A percentile compares a stretch with the other conserved stretches of the same genome.
phyloP scores from a whole-genome alignment of 2,797 vertebrate genomes.

The Ceryle rudis region DNA sequence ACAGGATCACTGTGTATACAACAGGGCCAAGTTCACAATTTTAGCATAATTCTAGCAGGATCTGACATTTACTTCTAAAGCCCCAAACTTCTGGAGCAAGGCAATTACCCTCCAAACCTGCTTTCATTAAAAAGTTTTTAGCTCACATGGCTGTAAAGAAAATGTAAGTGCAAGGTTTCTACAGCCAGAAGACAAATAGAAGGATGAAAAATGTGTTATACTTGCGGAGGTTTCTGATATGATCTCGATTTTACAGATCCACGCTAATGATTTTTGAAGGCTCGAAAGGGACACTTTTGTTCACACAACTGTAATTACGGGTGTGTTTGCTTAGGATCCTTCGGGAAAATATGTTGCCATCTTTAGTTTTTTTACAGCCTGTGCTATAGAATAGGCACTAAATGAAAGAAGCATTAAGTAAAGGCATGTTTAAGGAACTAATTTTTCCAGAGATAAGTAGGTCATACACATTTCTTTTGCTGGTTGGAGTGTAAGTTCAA shows the following conservation, averaged over 20 bases:
- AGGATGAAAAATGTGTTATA: not conserved
- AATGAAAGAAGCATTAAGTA: conserved; percentile 5
- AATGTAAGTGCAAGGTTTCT: not conserved
- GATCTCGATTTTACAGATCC: conserved; percentile 30
- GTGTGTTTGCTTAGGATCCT: not conserved
- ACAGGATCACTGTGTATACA: not conserved
- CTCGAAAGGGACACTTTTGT: conserved; percentile 40
- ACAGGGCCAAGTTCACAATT: not conserved
- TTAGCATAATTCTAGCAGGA: not conserved
- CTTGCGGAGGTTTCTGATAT: conserved; percentile 1
- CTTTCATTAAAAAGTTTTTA: conserved; percentile 33
- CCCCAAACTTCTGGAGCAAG: not conserved
- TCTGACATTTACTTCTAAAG: conserved; percentile 21
- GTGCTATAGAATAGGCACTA: not conserved
- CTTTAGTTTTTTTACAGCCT: conserved; percentile 13
- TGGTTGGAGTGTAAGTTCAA: not conserved
- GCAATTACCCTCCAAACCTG: conserved; percentile 2
- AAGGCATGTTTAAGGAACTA: not conserved
- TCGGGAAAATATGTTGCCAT: conserved; percentile 18
- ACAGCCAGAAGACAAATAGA: conserved; percentile 22
- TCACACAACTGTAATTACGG: conserved; percentile 43
- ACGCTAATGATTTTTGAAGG: conserved; percentile 26
- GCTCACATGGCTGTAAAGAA: not conserved
- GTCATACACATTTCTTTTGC: not conserved
- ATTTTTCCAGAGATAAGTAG: conserved; percentile 25